Evolutionary conservation across 2,797 vertebrate genomes (phyloP).

Genomic region (Alosa sapidissima): DNA sequence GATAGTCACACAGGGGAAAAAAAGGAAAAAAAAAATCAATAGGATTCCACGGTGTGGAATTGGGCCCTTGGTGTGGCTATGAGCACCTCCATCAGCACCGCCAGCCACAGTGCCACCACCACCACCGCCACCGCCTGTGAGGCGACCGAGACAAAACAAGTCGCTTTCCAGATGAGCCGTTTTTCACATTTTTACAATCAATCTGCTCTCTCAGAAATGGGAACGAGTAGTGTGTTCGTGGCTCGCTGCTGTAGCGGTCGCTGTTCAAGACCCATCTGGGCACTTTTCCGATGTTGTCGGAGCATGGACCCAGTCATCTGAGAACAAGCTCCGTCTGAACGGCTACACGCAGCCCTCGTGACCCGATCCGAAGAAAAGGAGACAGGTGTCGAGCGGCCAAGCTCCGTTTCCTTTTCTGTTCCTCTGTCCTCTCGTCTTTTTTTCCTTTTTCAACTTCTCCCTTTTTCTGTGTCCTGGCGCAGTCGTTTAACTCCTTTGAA

Average conservation of each 20-base stretch:
- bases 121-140: background rate
- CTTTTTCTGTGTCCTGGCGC: background rate
- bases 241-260: background rate
- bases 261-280: background rate
- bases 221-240: constrained; percentile 34
- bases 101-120: background rate
- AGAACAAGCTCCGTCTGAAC: constrained; percentile 44
- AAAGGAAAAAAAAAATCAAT: constrained; percentile 59
- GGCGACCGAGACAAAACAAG: constrained; percentile 40
- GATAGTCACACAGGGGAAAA: background rate
- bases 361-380: constrained; percentile 31
- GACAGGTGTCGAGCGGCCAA: background rate
- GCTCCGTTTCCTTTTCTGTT: background rate
- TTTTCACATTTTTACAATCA: constrained; percentile 49
- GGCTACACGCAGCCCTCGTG: constrained; percentile 45
- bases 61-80: constrained; percentile 39
- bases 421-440: background rate
- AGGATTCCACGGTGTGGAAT: constrained; percentile 51
- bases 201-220: constrained; percentile 25
- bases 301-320: constrained; percentile 29
- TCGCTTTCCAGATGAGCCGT: constrained; percentile 50
- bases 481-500: background rate
- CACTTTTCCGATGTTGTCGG: constrained; percentile 42
- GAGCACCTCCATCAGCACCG: constrained; percentile 26
- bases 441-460: background rate